A percentile compares a stretch with the other conserved stretches of the same genome.
These are phyloP conservation scores for Zaprionus nigranus DNA, from an alignment of 1,140 invertebrate genomes.

Conservation along the genomic window DNA sequence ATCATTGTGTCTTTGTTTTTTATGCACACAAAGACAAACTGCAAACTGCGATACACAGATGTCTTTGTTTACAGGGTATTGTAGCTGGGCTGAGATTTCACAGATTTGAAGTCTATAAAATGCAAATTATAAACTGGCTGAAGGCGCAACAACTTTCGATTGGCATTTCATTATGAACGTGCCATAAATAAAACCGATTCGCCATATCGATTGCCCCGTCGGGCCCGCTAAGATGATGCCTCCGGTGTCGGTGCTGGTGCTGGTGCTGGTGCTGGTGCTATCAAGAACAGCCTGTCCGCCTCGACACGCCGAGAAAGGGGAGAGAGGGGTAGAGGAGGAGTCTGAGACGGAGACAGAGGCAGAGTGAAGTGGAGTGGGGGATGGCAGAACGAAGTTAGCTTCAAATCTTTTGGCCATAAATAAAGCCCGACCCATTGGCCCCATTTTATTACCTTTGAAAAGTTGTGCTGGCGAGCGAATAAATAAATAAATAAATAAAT, in stretches of 20 bases:
- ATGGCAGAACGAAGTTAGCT: slow-evolving; percentile 26
- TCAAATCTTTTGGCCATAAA: slow-evolving; percentile 67
- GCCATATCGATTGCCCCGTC: slow-evolving; percentile 55
- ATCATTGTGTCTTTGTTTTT: no score
- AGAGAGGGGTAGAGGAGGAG: not conserved
- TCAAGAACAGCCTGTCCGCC: slow-evolving; percentile 56
- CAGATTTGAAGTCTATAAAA: slow-evolving; percentile 72
- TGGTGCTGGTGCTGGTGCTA: slow-evolving; percentile 33
- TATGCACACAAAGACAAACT: no score
- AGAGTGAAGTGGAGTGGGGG: not conserved
- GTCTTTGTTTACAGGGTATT: slow-evolving; percentile 1
- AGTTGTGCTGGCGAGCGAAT: slow-evolving; percentile 23
- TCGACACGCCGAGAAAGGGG: slow-evolving; percentile 4
- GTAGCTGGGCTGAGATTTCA: slow-evolving; percentile 51
- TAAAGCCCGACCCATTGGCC: slow-evolving; percentile 43
- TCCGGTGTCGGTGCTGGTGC: not conserved
- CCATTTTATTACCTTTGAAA: slow-evolving; percentile 68
- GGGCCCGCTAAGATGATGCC: not conserved
- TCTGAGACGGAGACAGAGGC: not conserved
- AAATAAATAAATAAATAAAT: slow-evolving; percentile 28
- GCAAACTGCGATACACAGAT: no score
- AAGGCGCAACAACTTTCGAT: slow-evolving; percentile 66
- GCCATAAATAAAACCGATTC: slow-evolving; percentile 76
- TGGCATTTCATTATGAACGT: slow-evolving; percentile 73
- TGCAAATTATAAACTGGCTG: slow-evolving; percentile 65